Conservation (phyloP, 1,140 invertebrate species). For the Diploscapter pachys region DNA sequence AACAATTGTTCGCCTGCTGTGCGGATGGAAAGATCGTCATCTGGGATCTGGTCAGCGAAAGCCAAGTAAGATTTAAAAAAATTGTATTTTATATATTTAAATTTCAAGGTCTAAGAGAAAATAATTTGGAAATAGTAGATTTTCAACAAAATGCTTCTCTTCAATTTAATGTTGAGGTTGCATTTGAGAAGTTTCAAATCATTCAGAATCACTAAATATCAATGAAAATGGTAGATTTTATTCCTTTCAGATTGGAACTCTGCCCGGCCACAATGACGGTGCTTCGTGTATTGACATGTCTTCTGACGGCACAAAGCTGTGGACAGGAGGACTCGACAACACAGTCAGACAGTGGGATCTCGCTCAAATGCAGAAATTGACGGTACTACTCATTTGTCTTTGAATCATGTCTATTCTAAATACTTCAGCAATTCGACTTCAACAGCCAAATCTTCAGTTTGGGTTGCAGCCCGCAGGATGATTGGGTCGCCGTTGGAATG, state of each 20-base stretch:
- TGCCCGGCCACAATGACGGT: constrained; percentile 94
- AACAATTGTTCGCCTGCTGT: constrained; percentile 92
- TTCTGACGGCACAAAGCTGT: constrained; percentile 87
- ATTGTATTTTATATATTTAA: no score
- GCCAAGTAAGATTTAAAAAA: constrained; percentile 77
- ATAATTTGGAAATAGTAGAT: no score
- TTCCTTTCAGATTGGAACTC: constrained; percentile 59
- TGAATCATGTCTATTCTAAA: no score
- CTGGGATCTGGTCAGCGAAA: constrained; percentile 89
- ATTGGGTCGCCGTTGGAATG: constrained; percentile 91
- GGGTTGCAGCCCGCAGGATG: constrained; percentile 92
- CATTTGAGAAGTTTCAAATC: no score
- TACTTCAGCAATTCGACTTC: constrained; percentile 81
- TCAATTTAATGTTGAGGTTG: no score
- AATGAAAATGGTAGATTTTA: no score
- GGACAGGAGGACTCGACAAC: constrained; percentile 94
- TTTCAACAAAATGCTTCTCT: no score
- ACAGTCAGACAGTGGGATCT: constrained; percentile 95
- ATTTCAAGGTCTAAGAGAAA: no score
- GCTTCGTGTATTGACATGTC: constrained; percentile 96
- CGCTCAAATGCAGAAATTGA: constrained; percentile 65
- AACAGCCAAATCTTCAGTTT: constrained; percentile 87
- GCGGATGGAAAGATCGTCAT: constrained; percentile 91
- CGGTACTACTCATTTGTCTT: no score
- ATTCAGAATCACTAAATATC: no score